These are phyloP conservation scores for Oryzias sinensis DNA, from an alignment of 2,797 vertebrate species.

Conservation along the genomic window DNA sequence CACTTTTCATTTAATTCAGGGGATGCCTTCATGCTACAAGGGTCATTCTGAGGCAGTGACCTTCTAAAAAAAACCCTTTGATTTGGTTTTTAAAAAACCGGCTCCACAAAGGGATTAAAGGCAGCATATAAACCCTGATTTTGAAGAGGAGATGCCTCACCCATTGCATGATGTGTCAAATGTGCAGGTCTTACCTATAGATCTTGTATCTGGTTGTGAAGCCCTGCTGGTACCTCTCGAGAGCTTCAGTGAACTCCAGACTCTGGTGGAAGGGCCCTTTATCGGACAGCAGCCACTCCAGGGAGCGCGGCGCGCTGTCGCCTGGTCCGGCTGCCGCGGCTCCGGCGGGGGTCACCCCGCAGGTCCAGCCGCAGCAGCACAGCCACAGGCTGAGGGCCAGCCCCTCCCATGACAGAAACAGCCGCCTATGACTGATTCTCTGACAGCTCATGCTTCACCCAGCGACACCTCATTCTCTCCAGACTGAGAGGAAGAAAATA, in stretches of 20 bases:
- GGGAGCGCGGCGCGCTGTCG: constrained; percentile 83
- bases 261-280: constrained; percentile 96
- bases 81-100: constrained; percentile 8
- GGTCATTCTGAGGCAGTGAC: constrained; percentile 24
- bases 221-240: constrained; percentile 92
- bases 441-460: constrained; percentile 94
- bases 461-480: constrained; percentile 89
- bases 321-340: constrained; percentile 36
- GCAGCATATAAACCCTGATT: neutral
- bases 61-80: neutral
- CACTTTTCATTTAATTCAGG: neutral
- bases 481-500: constrained; percentile 49
- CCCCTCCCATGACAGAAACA: constrained; percentile 92
- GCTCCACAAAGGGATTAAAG: too few species aligned
- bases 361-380: constrained; percentile 59
- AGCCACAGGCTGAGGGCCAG: constrained; percentile 86
- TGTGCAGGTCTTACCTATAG: constrained; percentile 85
- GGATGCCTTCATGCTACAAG: constrained; percentile 24
- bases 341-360: constrained; percentile 61
- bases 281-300: constrained; percentile 95
- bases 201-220: constrained; percentile 98
- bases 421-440: constrained; percentile 90
- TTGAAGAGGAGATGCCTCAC: constrained; percentile 6
- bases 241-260: constrained; percentile 94
- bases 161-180: neutral